These are phyloP conservation scores for Liolophura sinensis DNA, from an alignment of 1,140 invertebrate species.

Conservation along the genomic window DNA sequence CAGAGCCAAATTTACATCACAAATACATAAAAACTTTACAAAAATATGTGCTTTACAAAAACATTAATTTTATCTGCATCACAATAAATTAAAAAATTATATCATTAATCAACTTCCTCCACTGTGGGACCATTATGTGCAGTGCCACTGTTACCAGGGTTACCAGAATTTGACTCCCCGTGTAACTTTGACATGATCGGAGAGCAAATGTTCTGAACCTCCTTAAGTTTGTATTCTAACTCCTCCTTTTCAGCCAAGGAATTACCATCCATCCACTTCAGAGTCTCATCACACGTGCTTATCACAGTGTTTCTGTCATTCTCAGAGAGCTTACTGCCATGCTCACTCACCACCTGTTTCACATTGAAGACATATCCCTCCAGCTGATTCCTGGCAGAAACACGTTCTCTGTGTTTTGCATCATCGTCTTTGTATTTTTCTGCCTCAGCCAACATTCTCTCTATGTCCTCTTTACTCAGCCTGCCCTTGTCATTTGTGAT, in stretches of 20 bases:
- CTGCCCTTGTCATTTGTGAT: constrained; percentile 93
- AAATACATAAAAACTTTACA: too few relatives aligned
- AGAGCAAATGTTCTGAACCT: constrained; percentile 52
- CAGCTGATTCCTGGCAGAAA: constrained; percentile 84
- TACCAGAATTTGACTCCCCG: constrained; percentile 19
- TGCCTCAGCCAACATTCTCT: constrained; percentile 94
- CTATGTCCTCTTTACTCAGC: constrained; percentile 92
- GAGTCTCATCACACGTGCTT: constrained; percentile 89
- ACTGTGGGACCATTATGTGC: constrained; percentile 29
- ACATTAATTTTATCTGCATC: too few relatives aligned
- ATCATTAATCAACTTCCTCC: constrained; percentile 39
- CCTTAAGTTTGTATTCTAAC: constrained; percentile 50
- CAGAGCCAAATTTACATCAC: too few relatives aligned
- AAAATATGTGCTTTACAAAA: too few relatives aligned
- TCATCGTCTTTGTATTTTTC: constrained; percentile 88
- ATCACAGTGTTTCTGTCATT: constrained; percentile 81
- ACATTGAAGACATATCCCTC: constrained; percentile 76
- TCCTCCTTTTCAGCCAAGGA: constrained; percentile 64
- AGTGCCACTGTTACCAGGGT: background rate
- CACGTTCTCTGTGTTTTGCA: constrained; percentile 82
- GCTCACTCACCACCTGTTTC: constrained; percentile 81
- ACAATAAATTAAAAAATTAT: too few relatives aligned
- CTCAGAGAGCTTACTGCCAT: constrained; percentile 70
- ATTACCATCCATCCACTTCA: constrained; percentile 93
- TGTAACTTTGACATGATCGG: constrained; percentile 61